These are phyloP conservation scores for Cydia splendana DNA, from an alignment of 1,140 invertebrate genomes.

Conservation along the genomic window DNA sequence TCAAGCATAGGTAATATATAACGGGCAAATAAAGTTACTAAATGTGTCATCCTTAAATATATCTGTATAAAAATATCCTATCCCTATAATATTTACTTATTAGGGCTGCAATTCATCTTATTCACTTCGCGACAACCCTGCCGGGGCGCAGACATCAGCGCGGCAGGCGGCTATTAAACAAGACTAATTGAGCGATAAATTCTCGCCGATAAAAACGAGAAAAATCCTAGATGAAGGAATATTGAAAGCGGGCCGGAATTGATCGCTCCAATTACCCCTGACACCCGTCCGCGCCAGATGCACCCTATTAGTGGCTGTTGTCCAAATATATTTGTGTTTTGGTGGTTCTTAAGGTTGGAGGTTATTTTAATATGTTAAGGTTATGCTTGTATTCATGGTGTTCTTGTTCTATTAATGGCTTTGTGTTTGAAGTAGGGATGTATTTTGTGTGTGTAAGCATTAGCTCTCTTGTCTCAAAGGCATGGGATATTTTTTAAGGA, in stretches of 20 bases:
- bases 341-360: neutral
- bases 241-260: conserved; percentile 77
- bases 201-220: conserved; percentile 76
- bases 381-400: conserved; percentile 8
- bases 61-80: too few species aligned
- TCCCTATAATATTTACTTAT: too few species aligned
- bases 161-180: conserved; percentile 79
- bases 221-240: conserved; percentile 80
- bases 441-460: too few species aligned
- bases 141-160: conserved; percentile 75
- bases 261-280: conserved; percentile 76
- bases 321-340: conserved; percentile 22
- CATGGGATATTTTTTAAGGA: too few species aligned
- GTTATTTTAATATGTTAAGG: neutral
- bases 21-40: too few species aligned
- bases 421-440: neutral
- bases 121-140: conserved; percentile 56
- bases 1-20: too few species aligned
- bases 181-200: conserved; percentile 80
- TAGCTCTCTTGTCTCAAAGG: too few species aligned
- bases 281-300: conserved; percentile 66
- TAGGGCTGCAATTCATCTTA: neutral
- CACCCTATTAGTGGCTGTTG: conserved; percentile 38
- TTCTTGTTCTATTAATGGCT: conserved; percentile 51
- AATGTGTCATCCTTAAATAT: too few species aligned